A percentile compares a stretch with the other conserved stretches of the same genome.
These are phyloP conservation scores for Halichoerus grypus DNA, from an alignment of 2,113 vertebrate species.

Conservation along the genomic window DNA sequence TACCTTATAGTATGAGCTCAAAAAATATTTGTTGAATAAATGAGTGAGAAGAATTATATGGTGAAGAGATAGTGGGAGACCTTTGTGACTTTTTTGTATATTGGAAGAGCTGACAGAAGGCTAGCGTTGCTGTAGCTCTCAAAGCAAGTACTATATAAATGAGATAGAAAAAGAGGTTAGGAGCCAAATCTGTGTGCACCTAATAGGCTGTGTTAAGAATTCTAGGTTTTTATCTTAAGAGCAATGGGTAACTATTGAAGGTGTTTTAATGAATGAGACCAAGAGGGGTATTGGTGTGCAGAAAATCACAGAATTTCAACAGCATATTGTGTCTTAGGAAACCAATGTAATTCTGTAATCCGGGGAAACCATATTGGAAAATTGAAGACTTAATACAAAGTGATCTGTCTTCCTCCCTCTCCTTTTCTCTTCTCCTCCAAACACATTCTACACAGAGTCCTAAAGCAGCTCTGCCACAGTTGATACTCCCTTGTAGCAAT, in stretches of 20 bases:
- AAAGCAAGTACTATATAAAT: neutral
- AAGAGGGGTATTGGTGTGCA: neutral
- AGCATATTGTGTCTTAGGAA: neutral
- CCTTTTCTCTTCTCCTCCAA: neutral
- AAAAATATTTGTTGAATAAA: slow-evolving; percentile 11
- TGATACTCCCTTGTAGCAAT: neutral
- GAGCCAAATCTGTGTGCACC: neutral
- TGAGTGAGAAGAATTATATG: slow-evolving; percentile 22
- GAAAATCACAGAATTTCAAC: neutral
- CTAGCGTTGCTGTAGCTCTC: neutral
- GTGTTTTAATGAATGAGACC: slow-evolving; percentile 22
- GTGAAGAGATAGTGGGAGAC: neutral
- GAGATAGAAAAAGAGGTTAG: neutral
- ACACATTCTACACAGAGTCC: neutral
- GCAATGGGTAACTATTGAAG: neutral
- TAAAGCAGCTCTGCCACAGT: neutral
- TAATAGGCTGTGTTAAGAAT: neutral
- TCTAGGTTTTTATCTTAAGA: slow-evolving; percentile 22
- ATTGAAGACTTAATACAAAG: neutral
- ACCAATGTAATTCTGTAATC: neutral
- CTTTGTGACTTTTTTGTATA: neutral
- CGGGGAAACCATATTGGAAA: neutral
- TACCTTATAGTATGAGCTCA: neutral
- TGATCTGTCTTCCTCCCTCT: neutral
- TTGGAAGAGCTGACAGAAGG: neutral